phyloP scores from a whole-genome alignment of 92 coral and sea anemone genomes.

The Micromussa lordhowensis region DNA sequence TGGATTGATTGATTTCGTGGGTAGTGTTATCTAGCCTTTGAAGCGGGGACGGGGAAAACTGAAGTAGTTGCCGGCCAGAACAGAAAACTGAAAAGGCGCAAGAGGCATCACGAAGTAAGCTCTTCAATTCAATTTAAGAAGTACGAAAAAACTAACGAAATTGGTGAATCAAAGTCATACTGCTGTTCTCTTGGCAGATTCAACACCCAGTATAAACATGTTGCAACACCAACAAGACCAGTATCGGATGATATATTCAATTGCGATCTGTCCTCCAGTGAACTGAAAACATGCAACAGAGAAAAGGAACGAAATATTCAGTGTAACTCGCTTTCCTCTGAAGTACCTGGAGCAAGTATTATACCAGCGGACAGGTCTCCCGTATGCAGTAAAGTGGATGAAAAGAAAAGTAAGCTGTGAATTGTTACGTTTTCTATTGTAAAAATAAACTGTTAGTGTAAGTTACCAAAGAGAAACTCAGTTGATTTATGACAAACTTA shows the following conservation, averaged over 20 bases:
- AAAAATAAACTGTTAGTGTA: neutral
- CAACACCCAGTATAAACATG: conserved; percentile 42
- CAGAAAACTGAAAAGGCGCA: too few relatives aligned
- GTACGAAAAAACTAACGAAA: neutral
- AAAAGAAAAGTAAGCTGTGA: conserved; percentile 5
- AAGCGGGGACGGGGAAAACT: too few relatives aligned
- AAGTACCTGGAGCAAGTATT: neutral
- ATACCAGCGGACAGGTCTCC: neutral
- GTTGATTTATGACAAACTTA: too few relatives aligned
- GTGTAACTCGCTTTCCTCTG: neutral
- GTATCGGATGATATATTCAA: conserved; percentile 42
- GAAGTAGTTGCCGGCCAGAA: too few relatives aligned
- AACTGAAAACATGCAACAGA: neutral
- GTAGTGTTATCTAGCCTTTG: too few relatives aligned
- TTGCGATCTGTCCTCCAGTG: neutral
- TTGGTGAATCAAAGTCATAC: neutral
- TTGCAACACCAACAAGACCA: conserved; percentile 43
- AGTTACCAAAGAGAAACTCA: neutral
- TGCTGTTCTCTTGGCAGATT: conserved; percentile 28
- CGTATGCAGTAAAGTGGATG: neutral
- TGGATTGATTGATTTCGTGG: too few relatives aligned
- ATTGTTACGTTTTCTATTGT: neutral
- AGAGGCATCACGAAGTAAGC: too few relatives aligned
- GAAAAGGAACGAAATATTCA: neutral
- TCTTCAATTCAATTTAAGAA: too few relatives aligned